A percentile compares a stretch with the other conserved stretches of the same genome.
Evolutionary conservation across 2,888 invertebrate genomes (phyloP).

Genomic region (Chrysotoxum bicinctum): DNA sequence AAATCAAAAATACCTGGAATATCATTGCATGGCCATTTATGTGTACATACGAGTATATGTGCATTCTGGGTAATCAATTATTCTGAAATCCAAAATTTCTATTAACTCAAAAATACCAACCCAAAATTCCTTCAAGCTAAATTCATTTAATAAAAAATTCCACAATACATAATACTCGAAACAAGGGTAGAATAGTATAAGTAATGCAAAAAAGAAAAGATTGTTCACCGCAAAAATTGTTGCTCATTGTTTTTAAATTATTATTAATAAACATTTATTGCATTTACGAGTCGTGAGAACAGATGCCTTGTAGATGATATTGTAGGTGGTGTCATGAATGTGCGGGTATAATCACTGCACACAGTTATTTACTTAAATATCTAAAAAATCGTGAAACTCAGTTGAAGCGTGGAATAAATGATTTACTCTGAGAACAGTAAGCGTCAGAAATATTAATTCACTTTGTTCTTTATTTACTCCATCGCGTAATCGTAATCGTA

Average conservation of each 20-base stretch:
- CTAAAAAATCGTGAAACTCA: background rate
- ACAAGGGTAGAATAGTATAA: background rate
- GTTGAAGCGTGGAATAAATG: background rate
- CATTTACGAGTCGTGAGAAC: background rate
- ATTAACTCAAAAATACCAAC: background rate
- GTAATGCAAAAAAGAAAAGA: background rate
- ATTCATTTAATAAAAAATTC: background rate
- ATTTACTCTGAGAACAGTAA: background rate
- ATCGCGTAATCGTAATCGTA: background rate
- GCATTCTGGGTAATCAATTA: too few species aligned
- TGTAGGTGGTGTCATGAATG: background rate
- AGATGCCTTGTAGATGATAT: background rate
- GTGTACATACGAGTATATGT: too few species aligned
- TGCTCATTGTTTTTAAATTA: slow-evolving; percentile 12
- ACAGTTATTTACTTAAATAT: background rate
- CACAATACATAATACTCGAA: background rate
- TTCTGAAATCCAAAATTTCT: too few species aligned
- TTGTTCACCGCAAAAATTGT: background rate
- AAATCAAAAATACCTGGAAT: too few species aligned
- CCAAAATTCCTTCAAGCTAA: background rate
- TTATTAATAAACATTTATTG: slow-evolving; percentile 1
- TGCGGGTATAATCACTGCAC: slow-evolving; percentile 3
- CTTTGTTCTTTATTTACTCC: slow-evolving; percentile 3
- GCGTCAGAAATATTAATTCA: background rate
- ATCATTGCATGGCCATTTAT: too few species aligned